phyloP scores from a whole-genome alignment of 2,113 vertebrate species.

The Egretta garzetta region DNA sequence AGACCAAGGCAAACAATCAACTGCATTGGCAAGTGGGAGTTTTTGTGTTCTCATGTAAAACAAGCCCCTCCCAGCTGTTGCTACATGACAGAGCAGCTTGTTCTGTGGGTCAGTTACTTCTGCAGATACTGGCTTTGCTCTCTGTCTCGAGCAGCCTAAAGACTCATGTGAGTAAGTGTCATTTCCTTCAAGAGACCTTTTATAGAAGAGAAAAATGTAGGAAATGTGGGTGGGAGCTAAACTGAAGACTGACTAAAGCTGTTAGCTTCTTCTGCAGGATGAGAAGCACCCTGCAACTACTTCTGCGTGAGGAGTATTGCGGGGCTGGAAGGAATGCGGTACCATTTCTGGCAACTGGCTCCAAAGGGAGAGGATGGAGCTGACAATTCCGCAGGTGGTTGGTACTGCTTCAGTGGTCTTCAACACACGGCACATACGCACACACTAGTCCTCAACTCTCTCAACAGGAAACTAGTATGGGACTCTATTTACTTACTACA shows the following conservation, averaged over 20 bases:
- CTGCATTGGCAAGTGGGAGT: neutral
- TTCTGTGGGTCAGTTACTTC: neutral
- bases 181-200: neutral
- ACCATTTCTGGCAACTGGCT: neutral
- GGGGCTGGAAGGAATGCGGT: neutral
- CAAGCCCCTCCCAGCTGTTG: neutral
- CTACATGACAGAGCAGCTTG: neutral
- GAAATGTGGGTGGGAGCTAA: neutral
- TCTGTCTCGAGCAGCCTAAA: neutral
- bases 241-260: neutral
- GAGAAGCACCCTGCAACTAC: neutral
- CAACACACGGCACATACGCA: neutral
- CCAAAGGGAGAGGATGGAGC: neutral
- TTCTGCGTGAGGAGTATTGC: neutral
- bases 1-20: neutral
- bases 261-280: neutral
- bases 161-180: neutral
- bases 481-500: neutral
- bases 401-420: neutral
- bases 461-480: neutral
- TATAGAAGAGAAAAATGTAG: neutral
- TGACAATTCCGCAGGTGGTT: neutral
- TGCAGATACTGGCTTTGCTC: neutral
- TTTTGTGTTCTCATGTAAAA: neutral
- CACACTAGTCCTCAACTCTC: neutral